Evolutionary conservation across 2,888 invertebrate species (phyloP), one percentile per base, ranked within the genome.

Genomic region (Amiota mariae): DNA sequence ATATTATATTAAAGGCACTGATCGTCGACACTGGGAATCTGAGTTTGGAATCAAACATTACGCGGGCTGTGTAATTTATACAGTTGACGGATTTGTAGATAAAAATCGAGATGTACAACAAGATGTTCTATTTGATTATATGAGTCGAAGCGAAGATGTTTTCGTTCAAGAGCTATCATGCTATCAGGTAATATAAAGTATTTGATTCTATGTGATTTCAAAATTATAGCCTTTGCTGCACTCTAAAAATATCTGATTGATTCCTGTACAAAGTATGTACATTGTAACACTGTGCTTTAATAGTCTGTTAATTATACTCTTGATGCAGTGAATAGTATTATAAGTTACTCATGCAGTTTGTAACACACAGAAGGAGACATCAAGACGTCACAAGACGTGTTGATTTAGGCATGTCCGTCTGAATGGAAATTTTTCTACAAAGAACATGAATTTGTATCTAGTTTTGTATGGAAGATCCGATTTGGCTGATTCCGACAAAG

Each of bases 81-180:
- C 92, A 82, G 92, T 94, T 8, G 93, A 94, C 76, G 96, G 97
- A 70, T 95, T 97, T 89, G 96, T 97, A 1, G 97, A 97, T 87
- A 97, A 97, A 90, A 97, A 97, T 89, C 91, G 97, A 10, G 97
- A 97, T 85, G 96, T 96, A 0, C 97, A 97, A 87, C 97, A 97
- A 88, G 97, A 97, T 86, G 96, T 97, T 0, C 94, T 97, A 86
- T 97, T 97, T 79, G 97, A 97, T 88, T 94, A 95, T 79, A 93
- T 97, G 91, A 95, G 95, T 63, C 91, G 96, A 59, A 96, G 97
- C 68, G 93, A 93, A 6, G 96, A 96, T 85, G 93, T 93, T 56
- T 96, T 97, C 86, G 95, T 97, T 0, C 94, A 95, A 84, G 95
- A 96, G 84, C 91, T 93, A 15, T 92, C 93, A 0, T 92, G 92